These are phyloP conservation scores for Onychomys arenicola DNA, from an alignment of 2,797 vertebrate species.

Conservation along the genomic window DNA sequence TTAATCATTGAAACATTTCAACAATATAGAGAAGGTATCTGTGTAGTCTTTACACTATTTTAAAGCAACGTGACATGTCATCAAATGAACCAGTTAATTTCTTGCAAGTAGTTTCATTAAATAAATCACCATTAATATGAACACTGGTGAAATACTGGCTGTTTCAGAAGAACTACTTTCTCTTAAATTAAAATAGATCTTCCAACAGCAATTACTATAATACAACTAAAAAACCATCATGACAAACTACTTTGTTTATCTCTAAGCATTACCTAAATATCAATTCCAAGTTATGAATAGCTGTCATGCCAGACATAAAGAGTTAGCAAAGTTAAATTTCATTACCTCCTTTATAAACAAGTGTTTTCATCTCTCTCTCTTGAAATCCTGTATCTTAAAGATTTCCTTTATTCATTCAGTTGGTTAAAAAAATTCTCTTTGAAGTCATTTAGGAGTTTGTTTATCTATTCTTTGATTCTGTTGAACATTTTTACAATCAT, in stretches of 20 bases:
- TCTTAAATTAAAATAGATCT: constrained; percentile 49
- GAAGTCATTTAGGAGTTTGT: background rate
- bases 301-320: constrained; percentile 49
- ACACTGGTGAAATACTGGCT: constrained; percentile 14
- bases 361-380: background rate
- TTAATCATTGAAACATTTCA: constrained; percentile 33
- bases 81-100: background rate
- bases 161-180: constrained; percentile 42
- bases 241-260: constrained; percentile 33
- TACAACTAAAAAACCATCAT: background rate
- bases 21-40: background rate
- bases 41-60: background rate
- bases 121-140: constrained; percentile 5
- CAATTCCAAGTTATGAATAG: constrained; percentile 34
- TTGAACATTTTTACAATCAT: background rate
- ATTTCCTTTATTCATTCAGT: background rate
- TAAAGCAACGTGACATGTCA: constrained; percentile 19
- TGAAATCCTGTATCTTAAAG: background rate
- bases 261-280: constrained; percentile 50
- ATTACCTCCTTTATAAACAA: constrained; percentile 38
- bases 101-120: constrained; percentile 42
- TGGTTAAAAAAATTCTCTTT: background rate
- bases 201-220: background rate
- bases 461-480: background rate
- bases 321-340: constrained; percentile 26